Conservation (phyloP, 2,113 vertebrate genomes). For the Pelecanoides urinatrix region DNA sequence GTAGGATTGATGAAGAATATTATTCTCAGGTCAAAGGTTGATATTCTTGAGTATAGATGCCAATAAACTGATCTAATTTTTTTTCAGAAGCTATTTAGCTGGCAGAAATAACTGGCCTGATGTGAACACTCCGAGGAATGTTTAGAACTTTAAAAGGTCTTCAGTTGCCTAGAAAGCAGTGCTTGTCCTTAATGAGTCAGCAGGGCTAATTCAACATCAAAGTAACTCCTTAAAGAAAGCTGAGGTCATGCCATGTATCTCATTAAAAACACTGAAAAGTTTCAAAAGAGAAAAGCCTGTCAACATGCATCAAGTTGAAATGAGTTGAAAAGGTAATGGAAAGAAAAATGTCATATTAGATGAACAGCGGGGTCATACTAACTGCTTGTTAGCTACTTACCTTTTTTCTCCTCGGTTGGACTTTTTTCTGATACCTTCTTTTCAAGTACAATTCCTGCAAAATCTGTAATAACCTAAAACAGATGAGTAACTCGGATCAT, state of each 20-base stretch:
- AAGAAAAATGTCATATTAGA: neutral
- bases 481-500: neutral
- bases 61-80: neutral
- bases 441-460: slow-evolving; percentile 78
- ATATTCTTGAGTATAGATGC: neutral
- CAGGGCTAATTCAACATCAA: neutral
- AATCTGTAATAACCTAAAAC: slow-evolving; percentile 79
- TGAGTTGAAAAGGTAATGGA: neutral
- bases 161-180: neutral
- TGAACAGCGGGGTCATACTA: neutral
- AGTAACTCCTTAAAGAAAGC: neutral
- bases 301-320: neutral
- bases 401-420: slow-evolving; percentile 55
- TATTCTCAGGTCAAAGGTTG: neutral
- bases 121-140: neutral
- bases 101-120: slow-evolving; percentile 6
- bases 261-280: neutral
- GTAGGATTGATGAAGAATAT: neutral
- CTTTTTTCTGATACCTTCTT: slow-evolving; percentile 58
- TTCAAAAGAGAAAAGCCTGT: neutral
- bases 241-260: neutral
- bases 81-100: neutral
- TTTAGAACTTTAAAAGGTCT: slow-evolving; percentile 3
- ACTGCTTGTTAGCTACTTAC: slow-evolving; percentile 9
- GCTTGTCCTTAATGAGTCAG: neutral